phyloP scores from a whole-genome alignment of 1,140 invertebrate species.

The Phymastichus coffea region DNA sequence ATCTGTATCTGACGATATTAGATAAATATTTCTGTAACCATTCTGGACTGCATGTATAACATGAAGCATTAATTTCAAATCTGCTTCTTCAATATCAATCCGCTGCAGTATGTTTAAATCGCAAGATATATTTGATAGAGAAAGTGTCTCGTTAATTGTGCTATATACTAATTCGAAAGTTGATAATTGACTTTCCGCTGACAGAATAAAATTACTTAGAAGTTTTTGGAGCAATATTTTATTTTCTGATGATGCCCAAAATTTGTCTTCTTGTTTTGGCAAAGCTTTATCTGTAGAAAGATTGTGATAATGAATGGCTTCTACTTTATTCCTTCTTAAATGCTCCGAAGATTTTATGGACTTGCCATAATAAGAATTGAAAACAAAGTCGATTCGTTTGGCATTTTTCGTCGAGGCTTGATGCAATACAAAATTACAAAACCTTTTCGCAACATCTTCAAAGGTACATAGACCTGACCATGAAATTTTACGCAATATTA shows the following conservation, averaged over 20 bases:
- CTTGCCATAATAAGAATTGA: constrained; percentile 3
- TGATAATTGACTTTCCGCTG: background rate
- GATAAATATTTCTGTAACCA: constrained; percentile 1
- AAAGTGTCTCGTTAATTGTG: background rate
- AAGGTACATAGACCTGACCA: background rate
- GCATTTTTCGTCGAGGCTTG: background rate
- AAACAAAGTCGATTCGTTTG: constrained; percentile 26
- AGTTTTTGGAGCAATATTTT: background rate
- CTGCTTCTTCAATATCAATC: constrained; percentile 1
- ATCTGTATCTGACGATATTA: background rate
- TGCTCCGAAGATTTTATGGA: constrained; percentile 14
- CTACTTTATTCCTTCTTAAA: background rate
- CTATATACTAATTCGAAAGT: background rate
- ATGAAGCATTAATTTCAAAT: constrained; percentile 2
- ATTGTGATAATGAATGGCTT: background rate
- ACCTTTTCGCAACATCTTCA: background rate
- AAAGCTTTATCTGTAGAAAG: background rate
- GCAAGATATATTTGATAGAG: background rate
- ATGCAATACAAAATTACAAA: background rate
- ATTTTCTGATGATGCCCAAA: background rate
- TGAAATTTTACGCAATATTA: background rate
- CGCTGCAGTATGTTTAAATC: background rate
- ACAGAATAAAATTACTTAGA: background rate
- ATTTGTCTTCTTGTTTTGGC: constrained; percentile 1
- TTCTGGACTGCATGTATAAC: background rate